Percentiles rank a stretch among this genome's conserved stretches.
Evolutionary conservation across 35 echinoderm and acorn worm species (phyloP).

Genomic region (Nesometra sesokonis): DNA sequence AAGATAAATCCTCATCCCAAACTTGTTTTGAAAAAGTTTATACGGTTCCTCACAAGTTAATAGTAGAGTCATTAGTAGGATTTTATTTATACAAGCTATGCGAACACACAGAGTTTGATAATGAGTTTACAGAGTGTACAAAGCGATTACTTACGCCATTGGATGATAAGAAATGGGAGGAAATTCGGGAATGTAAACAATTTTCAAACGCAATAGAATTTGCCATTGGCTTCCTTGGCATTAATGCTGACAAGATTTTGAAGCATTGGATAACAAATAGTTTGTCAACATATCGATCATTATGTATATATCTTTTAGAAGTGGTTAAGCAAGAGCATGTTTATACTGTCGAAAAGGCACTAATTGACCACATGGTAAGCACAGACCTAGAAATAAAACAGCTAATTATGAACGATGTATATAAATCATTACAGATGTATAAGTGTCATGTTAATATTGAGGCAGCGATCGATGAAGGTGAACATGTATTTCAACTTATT

Average conservation of each 20-base stretch:
- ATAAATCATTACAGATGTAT: no score
- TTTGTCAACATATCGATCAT: background rate
- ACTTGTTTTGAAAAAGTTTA: background rate
- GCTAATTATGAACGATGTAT: no score
- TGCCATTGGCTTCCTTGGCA: background rate
- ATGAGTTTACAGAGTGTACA: background rate
- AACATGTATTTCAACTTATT: no score
- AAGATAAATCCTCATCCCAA: background rate
- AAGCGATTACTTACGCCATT: background rate
- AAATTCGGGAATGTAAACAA: background rate
- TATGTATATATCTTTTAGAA: no score
- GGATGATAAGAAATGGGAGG: background rate
- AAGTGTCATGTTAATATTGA: no score
- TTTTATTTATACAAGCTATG: background rate
- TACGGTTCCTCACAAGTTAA: background rate
- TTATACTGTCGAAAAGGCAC: no score
- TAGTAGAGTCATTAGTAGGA: background rate
- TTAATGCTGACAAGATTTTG: background rate
- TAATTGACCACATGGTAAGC: no score
- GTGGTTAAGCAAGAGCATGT: no score
- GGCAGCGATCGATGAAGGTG: no score
- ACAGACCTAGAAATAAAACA: no score
- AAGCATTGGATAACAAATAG: background rate
- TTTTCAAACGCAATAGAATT: background rate
- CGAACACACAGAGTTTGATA: background rate